A percentile compares a stretch with the other conserved stretches of the same genome.
Evolutionary conservation across 2,888 invertebrate genomes (phyloP).

Genomic region (Noctuana brunneofusca): DNA sequence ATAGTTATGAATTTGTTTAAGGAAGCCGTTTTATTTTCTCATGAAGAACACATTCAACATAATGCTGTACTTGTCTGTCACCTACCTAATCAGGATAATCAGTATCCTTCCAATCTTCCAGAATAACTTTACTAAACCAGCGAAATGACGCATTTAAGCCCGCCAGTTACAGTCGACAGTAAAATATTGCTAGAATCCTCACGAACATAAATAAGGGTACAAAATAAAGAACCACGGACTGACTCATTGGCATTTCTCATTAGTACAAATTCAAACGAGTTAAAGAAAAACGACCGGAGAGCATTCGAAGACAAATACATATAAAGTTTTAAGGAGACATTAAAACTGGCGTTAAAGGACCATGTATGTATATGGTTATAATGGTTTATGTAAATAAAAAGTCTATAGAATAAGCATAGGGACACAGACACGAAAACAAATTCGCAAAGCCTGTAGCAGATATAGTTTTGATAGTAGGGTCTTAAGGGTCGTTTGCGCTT

Average conservation of each 20-base stretch:
- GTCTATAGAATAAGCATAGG: too few relatives aligned
- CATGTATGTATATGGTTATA: too few relatives aligned
- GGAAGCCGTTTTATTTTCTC: not conserved
- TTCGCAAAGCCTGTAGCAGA: too few relatives aligned
- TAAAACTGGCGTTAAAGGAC: too few relatives aligned
- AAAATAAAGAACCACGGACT: constrained; percentile 24
- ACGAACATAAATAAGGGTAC: constrained; percentile 20
- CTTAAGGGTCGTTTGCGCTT: too few relatives aligned
- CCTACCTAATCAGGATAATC: not conserved
- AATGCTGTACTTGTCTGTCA: too few relatives aligned
- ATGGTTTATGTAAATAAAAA: too few relatives aligned
- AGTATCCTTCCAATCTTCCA: not conserved
- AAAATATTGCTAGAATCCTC: constrained; percentile 20
- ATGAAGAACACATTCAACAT: too few relatives aligned
- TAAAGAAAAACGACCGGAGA: constrained; percentile 16
- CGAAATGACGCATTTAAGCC: constrained; percentile 15
- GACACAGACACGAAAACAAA: too few relatives aligned
- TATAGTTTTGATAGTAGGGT: too few relatives aligned
- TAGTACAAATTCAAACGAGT: constrained; percentile 16
- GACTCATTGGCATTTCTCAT: constrained; percentile 18
- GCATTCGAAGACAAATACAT: not conserved
- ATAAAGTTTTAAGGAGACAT: too few relatives aligned
- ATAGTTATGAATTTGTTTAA: not conserved
- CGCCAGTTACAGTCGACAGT: constrained; percentile 17
- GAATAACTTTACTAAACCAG: not conserved